These are phyloP conservation scores for Tanytarsus gracilentus DNA, from an alignment of 2,888 invertebrate genomes.

Conservation along the genomic window DNA sequence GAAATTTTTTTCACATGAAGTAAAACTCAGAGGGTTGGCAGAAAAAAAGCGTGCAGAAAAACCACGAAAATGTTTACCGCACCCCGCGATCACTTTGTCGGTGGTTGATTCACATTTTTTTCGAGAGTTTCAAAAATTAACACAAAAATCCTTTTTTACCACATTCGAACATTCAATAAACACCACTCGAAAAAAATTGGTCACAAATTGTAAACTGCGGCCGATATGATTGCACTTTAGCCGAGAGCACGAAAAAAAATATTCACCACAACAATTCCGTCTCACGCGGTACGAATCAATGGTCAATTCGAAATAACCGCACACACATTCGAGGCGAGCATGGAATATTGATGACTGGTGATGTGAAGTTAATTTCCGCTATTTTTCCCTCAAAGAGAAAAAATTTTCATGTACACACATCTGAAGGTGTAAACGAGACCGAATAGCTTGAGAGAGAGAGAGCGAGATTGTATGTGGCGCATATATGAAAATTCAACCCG, in stretches of 20 bases:
- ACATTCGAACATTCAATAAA: constrained; percentile 7
- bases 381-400: constrained; percentile 6
- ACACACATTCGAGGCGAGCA: constrained; percentile 28
- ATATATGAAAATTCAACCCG: neutral
- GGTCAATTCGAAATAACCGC: constrained; percentile 25
- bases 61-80: constrained; percentile 16
- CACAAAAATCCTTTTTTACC: constrained; percentile 17
- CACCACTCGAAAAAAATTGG: neutral
- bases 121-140: neutral
- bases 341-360: constrained; percentile 28
- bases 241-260: neutral
- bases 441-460: neutral
- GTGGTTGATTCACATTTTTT: neutral
- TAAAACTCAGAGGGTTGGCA: neutral
- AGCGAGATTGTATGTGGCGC: constrained; percentile 1
- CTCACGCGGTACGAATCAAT: constrained; percentile 1
- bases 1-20: neutral
- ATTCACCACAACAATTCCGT: neutral
- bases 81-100: constrained; percentile 22
- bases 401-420: neutral
- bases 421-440: constrained; percentile 26
- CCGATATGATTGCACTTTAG: no score
- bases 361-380: constrained; percentile 27
- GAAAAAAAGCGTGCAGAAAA: constrained; percentile 2
- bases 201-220: neutral